phyloP scores from a whole-genome alignment of 2,888 invertebrate species.

The Drosophila leonis region DNA sequence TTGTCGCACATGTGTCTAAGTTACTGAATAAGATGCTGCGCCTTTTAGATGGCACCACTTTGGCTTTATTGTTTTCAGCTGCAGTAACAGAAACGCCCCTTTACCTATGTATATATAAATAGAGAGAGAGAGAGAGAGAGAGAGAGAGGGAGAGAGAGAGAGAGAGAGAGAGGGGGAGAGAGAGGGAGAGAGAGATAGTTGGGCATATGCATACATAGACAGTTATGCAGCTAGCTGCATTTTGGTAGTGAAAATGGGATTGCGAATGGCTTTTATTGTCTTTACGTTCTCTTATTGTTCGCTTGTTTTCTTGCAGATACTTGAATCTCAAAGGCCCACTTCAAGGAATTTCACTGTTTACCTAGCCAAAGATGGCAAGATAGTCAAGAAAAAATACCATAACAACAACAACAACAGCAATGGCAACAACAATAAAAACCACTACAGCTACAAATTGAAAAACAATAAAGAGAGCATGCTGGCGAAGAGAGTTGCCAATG shows the following conservation, averaged over 20 bases:
- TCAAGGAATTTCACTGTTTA: constrained; percentile 71
- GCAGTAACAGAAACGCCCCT: constrained; percentile 1
- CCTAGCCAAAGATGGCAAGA: constrained; percentile 54
- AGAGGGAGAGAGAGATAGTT: background rate
- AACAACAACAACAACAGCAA: constrained; percentile 40
- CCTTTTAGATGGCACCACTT: constrained; percentile 22
- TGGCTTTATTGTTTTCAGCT: constrained; percentile 31
- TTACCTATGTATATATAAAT: background rate
- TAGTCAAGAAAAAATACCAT: constrained; percentile 39
- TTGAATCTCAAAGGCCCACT: constrained; percentile 81
- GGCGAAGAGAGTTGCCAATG: constrained; percentile 47
- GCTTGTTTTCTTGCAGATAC: constrained; percentile 72
- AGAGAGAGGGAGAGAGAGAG: no score
- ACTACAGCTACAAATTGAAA: constrained; percentile 69
- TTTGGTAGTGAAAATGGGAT: constrained; percentile 10
- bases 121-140: background rate
- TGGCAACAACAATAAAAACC: constrained; percentile 44
- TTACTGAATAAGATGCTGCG: constrained; percentile 21
- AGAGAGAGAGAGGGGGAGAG: no score
- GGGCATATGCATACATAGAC: background rate
- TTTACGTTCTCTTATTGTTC: constrained; percentile 39
- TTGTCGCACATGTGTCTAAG: constrained; percentile 42
- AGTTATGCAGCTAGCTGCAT: constrained; percentile 29
- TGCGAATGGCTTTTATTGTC: constrained; percentile 27
- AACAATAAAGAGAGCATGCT: constrained; percentile 60